Evolutionary conservation across 2,888 invertebrate species (phyloP), one percentile per base, ranked within the genome.

Genomic region (Dione vanillae): DNA sequence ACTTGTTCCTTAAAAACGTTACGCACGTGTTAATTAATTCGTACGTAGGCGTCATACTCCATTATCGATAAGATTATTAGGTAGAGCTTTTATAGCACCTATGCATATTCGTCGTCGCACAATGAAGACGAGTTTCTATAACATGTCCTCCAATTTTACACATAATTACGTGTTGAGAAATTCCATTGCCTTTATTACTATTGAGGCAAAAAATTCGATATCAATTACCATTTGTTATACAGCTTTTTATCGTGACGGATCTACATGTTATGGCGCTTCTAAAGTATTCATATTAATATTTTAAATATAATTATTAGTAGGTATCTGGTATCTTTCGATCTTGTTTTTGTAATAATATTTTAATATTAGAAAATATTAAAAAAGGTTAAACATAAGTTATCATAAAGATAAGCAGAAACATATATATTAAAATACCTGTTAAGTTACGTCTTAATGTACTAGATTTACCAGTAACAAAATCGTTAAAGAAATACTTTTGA

Each of bases 41-140:
- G 79, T 83, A 86, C 83, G 91, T 91, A 85, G 92, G 92, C 89
- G 92, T 87, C 80, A 82, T 82, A 83, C 81, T 83, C 87, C 84
- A 90, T 90, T 89, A 90, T 90, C 88, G 89, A 90, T 85, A 87
- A 85, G 88, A 90, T 89, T 85, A 88, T 90, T 87, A 90, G 88
- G 90, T 89, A 90, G 90, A 88, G 86, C 83, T 91, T n/a, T 91
- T 91, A 90, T 89, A 81, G 83, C 83, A 75, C 74, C 85, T 75
- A 86, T n/a, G n/a, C n/a, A n/a, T n/a, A n/a, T 90, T 82, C 85
- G 80, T 86, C 86, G 84, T 87, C 85, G 82, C 85, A 85, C 81
- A 71, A 74, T 70, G 56, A 72, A 65, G 54, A 67, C 62, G 54
- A 58, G 64, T 69, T 69, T 67, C 69, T 67, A 52, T 59, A 43